Evolutionary conservation across 2,888 invertebrate genomes (phyloP).

Genomic region (Drosophila meridiana): DNA sequence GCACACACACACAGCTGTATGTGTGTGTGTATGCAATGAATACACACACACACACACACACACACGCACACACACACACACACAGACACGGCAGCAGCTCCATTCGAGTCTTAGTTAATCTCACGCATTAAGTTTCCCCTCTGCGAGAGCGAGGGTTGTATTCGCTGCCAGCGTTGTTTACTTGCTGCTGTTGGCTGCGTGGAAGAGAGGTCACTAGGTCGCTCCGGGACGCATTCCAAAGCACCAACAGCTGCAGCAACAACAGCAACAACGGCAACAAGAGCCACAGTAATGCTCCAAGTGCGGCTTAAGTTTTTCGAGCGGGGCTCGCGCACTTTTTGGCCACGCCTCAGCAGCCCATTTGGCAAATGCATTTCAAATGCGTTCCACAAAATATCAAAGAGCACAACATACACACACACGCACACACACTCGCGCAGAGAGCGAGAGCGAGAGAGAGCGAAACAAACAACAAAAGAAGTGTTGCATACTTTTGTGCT

Average conservation of each 20-base stretch:
- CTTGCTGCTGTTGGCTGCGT: conserved; percentile 42
- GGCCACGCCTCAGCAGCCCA: conserved; percentile 68
- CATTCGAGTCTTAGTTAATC: conserved; percentile 24
- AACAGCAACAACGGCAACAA: conserved; percentile 9
- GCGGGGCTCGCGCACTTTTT: conserved; percentile 25
- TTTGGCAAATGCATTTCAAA: conserved; percentile 68
- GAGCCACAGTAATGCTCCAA: conserved; percentile 22
- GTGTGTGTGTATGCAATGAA: no score
- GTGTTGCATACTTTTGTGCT: conserved; percentile 63
- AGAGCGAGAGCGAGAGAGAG: background rate
- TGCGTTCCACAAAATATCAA: conserved; percentile 68
- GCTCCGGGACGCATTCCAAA: conserved; percentile 82
- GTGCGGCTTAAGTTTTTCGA: conserved; percentile 42
- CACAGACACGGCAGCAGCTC: conserved; percentile 20
- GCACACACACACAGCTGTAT: background rate
- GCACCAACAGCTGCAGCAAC: conserved; percentile 35
- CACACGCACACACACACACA: conserved; percentile 35
- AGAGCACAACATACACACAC: conserved; percentile 27
- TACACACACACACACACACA: background rate
- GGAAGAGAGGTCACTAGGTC: conserved; percentile 85
- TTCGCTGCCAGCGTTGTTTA: conserved; percentile 39
- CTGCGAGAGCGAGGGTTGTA: conserved; percentile 48
- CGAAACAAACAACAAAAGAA: conserved; percentile 40
- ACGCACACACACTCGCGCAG: conserved; percentile 15
- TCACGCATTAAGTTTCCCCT: conserved; percentile 27